Evolutionary conservation across 2,113 vertebrate genomes (phyloP).

Genomic region (Oreotrochilus melanogaster): DNA sequence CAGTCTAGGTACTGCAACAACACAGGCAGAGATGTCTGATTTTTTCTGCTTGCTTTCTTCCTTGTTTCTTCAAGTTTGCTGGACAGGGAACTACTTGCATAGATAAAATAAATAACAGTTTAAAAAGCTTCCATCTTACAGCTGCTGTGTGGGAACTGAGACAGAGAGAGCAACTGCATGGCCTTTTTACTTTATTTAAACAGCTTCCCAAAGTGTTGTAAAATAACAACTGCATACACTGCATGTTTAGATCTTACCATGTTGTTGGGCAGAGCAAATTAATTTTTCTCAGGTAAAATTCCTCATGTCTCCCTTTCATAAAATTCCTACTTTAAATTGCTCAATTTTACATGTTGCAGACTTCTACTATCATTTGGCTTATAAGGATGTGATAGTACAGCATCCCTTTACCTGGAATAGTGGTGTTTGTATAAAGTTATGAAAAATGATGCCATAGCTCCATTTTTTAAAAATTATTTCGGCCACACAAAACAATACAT

Average conservation of each 20-base stretch:
- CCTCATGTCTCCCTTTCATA: neutral
- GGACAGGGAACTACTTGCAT: neutral
- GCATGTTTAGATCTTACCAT: neutral
- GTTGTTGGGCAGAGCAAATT: neutral
- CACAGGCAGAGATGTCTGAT: rapidly evolving
- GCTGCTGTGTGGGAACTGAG: neutral
- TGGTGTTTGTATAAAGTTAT: neutral
- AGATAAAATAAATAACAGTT: neutral
- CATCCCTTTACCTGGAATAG: neutral
- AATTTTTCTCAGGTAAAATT: neutral
- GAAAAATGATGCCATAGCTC: neutral
- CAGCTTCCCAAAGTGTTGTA: neutral
- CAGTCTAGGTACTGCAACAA: neutral
- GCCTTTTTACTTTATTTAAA: neutral
- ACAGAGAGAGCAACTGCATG: neutral
- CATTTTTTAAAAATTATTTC: neutral
- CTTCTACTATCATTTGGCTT: neutral
- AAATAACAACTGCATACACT: neutral
- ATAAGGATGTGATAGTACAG: neutral
- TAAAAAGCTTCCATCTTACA: neutral
- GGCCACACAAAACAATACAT: neutral
- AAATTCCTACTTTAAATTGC: neutral
- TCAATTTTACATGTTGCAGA: neutral
- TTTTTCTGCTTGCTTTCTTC: neutral
- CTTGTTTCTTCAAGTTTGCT: neutral